These are phyloP conservation scores for Drosophila anomelani DNA, from an alignment of 2,888 invertebrate genomes.

Conservation along the genomic window DNA sequence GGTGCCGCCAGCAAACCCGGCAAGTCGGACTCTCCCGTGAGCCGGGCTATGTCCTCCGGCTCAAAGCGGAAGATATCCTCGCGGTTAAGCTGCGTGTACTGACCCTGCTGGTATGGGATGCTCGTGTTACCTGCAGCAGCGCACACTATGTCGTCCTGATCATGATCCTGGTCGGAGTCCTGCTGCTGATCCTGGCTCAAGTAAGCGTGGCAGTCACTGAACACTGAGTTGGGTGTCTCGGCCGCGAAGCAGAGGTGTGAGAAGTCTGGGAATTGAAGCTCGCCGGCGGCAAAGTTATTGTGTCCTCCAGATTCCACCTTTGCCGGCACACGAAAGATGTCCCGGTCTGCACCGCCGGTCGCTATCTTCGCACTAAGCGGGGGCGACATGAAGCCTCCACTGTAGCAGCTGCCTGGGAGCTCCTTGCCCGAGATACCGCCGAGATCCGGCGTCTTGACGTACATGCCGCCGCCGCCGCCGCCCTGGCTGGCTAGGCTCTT, in stretches of 20 bases:
- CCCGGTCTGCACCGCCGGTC: conserved; percentile 19
- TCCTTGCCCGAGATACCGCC: conserved; percentile 37
- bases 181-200: conserved; percentile 41
- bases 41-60: conserved; percentile 84
- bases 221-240: conserved; percentile 84
- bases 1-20: conserved; percentile 48
- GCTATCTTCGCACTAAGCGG: conserved; percentile 72
- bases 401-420: conserved; percentile 50
- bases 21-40: conserved; percentile 65
- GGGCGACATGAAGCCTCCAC: conserved; percentile 70
- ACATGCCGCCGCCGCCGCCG: conserved; percentile 47
- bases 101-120: conserved; percentile 72
- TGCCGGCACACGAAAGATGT: conserved; percentile 64
- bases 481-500: conserved; percentile 62
- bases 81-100: conserved; percentile 70
- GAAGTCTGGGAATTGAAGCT: conserved; percentile 81
- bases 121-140: conserved; percentile 50
- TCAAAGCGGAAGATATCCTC: conserved; percentile 84
- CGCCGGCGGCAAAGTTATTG: conserved; percentile 67
- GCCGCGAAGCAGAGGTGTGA: conserved; percentile 77
- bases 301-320: conserved; percentile 25
- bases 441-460: conserved; percentile 42
- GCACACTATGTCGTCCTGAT: conserved; percentile 69
- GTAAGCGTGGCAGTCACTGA: conserved; percentile 69
- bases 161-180: conserved; percentile 57